These are phyloP conservation scores for Lithobates sylvaticus DNA, from an alignment of 2,797 vertebrate genomes.

Conservation along the genomic window DNA sequence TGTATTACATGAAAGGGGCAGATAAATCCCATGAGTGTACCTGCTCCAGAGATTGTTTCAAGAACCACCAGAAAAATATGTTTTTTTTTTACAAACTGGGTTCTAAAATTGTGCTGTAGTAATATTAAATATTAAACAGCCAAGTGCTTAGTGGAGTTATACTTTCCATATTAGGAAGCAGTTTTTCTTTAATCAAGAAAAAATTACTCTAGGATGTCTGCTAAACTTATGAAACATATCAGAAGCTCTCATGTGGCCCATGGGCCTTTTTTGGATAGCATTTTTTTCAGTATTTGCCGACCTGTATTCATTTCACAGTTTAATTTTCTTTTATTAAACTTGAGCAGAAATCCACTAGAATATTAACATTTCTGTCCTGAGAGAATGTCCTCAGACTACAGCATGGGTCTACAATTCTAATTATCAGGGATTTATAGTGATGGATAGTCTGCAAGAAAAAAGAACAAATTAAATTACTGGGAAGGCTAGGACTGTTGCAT, in stretches of 20 bases:
- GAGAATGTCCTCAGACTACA: constrained; percentile 28
- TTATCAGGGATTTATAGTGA: constrained; percentile 58
- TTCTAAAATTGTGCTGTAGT: no score
- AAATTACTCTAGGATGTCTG: not conserved
- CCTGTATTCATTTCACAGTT: constrained; percentile 5
- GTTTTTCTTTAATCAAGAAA: not conserved
- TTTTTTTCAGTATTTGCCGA: not conserved
- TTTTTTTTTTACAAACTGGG: no score
- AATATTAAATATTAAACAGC: no score
- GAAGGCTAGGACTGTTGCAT: constrained; percentile 64
- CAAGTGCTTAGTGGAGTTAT: no score
- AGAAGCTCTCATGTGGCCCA: not conserved
- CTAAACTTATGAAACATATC: not conserved
- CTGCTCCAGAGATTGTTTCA: no score
- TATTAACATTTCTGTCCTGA: constrained; percentile 44
- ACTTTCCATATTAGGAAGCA: not conserved
- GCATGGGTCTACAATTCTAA: constrained; percentile 54
- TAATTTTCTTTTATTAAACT: constrained; percentile 36
- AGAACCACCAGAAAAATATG: no score
- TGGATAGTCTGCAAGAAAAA: constrained; percentile 35
- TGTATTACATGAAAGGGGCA: no score
- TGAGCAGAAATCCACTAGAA: constrained; percentile 12
- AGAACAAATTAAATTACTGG: constrained; percentile 67
- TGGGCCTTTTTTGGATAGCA: not conserved
- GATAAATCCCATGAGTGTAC: no score